These are phyloP conservation scores for Dendroctonus valens DNA, from an alignment of 1,140 invertebrate genomes.

Conservation along the genomic window DNA sequence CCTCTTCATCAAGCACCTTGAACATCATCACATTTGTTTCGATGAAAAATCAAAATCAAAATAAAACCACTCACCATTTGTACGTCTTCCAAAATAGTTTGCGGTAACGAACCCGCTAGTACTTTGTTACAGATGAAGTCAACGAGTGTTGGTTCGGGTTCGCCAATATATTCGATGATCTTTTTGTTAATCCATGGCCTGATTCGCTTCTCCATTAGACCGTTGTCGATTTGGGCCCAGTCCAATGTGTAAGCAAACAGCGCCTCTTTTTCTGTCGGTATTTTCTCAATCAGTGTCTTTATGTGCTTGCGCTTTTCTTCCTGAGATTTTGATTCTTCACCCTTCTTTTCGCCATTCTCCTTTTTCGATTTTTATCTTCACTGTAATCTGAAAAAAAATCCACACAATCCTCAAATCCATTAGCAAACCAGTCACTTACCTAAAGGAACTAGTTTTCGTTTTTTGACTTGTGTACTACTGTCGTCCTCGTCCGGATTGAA, in stretches of 20 bases:
- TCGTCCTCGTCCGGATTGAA: constrained; percentile 91
- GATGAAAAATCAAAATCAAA: neutral
- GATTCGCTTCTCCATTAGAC: constrained; percentile 94
- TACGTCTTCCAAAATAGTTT: constrained; percentile 95
- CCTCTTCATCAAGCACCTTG: constrained; percentile 97
- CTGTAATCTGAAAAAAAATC: constrained; percentile 58
- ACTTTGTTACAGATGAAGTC: constrained; percentile 99
- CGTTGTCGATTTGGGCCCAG: constrained; percentile 71
- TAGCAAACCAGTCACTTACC: constrained; percentile 51
- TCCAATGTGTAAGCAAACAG: constrained; percentile 93
- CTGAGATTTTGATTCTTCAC: constrained; percentile 70
- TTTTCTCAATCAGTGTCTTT: constrained; percentile 96
- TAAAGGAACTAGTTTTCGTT: constrained; percentile 81
- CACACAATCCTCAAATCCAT: constrained; percentile 25
- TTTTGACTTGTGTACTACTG: constrained; percentile 63
- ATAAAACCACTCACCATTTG: constrained; percentile 78
- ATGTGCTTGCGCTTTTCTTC: constrained; percentile 96
- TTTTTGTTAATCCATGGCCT: constrained; percentile 99
- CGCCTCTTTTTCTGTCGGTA: constrained; percentile 95
- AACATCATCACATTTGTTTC: constrained; percentile 39
- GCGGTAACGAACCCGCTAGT: constrained; percentile 85
- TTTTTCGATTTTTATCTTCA: constrained; percentile 62
- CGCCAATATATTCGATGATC: constrained; percentile 98
- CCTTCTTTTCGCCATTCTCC: constrained; percentile 63
- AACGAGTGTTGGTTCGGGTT: constrained; percentile 96